A percentile compares a stretch with the other conserved stretches of the same genome.
Conservation (phyloP, 1,140 invertebrate species). For the Matsumurasca onukii region DNA sequence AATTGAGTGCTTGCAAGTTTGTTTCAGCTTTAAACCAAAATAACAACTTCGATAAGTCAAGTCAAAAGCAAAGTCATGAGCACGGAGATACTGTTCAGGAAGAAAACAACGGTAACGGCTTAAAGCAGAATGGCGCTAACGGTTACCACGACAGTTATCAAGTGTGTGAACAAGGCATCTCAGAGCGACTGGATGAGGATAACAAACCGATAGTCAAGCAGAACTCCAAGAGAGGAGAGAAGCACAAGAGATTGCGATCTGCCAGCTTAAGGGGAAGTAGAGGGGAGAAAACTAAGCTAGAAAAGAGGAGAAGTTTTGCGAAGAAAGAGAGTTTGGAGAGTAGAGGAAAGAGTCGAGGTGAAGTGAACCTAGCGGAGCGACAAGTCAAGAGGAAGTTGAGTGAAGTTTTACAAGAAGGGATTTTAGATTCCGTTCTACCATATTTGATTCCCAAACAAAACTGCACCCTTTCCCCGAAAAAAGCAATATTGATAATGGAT, state of each 20-base stretch:
- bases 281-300: constrained; percentile 34
- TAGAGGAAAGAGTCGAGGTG: constrained; percentile 32
- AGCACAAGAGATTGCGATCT: constrained; percentile 38
- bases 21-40: constrained; percentile 48
- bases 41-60: background rate
- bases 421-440: constrained; percentile 74
- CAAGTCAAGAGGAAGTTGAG: constrained; percentile 55
- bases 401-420: constrained; percentile 71
- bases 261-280: constrained; percentile 22
- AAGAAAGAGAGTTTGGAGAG: constrained; percentile 15
- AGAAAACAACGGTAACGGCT: background rate
- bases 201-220: constrained; percentile 1
- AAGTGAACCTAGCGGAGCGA: constrained; percentile 34
- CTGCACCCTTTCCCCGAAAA: constrained; percentile 25
- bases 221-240: constrained; percentile 5
- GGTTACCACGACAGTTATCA: background rate
- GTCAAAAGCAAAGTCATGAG: constrained; percentile 2
- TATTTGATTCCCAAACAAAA: constrained; percentile 59
- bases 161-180: background rate
- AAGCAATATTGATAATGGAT: constrained; percentile 15
- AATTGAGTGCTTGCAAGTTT: constrained; percentile 51
- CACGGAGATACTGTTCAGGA: background rate
- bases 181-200: background rate
- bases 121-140: background rate
- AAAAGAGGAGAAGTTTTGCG: constrained; percentile 29